Evolutionary conservation across 2,797 vertebrate species (phyloP).

Genomic region (Chlorospingus flavigularis): DNA sequence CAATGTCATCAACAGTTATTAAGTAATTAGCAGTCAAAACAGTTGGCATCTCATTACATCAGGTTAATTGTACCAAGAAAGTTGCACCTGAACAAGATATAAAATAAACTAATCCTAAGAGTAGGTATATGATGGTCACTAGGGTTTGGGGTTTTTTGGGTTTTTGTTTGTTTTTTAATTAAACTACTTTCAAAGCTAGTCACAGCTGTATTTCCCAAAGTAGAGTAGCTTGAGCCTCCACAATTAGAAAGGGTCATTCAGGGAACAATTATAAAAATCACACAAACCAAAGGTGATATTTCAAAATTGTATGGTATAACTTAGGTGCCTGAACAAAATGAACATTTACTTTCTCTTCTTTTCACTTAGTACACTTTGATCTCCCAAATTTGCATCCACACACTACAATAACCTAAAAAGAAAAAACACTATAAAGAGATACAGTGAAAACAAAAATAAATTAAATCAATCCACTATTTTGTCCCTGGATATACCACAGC

Average conservation of each 20-base stretch:
- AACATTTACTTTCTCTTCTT: neutral
- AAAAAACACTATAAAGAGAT: neutral
- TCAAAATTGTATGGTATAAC: neutral
- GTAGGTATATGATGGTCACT: neutral
- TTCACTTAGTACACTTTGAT: neutral
- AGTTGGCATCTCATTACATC: neutral
- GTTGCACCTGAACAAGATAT: neutral
- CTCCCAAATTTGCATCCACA: neutral
- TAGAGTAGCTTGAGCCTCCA: neutral
- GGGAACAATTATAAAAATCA: neutral
- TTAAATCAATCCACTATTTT: accelerated
- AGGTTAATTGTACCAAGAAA: neutral
- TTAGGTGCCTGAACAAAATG: neutral
- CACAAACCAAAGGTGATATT: neutral
- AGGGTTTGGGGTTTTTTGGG: accelerated
- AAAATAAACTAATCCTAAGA: neutral
- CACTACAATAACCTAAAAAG: accelerated
- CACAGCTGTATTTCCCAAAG: neutral
- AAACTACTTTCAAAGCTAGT: neutral
- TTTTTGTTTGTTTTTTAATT: neutral
- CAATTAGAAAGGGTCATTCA: accelerated
- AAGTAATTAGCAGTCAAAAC: neutral
- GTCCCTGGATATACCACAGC: neutral
- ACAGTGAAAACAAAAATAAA: neutral
- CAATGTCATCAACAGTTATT: neutral